These are phyloP conservation scores for Lepus timidus DNA, from an alignment of 2,113 vertebrate genomes.

Conservation along the genomic window DNA sequence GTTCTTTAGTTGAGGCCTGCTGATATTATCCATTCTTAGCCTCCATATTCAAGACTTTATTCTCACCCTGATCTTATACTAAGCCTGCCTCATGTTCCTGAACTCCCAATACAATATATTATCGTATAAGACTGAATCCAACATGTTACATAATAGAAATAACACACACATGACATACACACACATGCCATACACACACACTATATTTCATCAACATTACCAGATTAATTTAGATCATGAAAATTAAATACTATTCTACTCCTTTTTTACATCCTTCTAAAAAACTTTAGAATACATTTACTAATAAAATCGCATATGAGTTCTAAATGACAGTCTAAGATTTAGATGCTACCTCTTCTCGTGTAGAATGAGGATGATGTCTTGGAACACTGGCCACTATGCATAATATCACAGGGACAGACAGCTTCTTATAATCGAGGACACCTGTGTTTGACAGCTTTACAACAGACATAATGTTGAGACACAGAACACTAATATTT, in stretches of 20 bases:
- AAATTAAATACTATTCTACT: conserved; percentile 14
- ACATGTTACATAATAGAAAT: background rate
- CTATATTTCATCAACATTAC: background rate
- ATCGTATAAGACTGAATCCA: background rate
- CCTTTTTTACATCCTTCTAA: background rate
- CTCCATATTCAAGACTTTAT: background rate
- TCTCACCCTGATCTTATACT: background rate
- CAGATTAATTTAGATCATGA: background rate
- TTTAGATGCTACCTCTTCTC: background rate
- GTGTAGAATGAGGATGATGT: background rate
- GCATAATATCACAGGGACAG: background rate
- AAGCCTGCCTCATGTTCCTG: background rate
- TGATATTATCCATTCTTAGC: background rate
- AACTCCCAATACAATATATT: background rate
- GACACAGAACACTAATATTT: background rate
- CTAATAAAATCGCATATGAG: background rate
- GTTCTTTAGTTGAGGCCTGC: background rate
- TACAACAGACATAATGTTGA: conserved; percentile 16
- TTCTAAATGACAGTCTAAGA: background rate
- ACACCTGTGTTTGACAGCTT: background rate
- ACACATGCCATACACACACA: background rate
- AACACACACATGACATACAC: background rate
- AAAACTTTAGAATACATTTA: background rate
- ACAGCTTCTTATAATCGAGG: background rate
- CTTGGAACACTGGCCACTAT: background rate